Evolutionary conservation across 23 tunicate species (phyloP), one percentile per base, ranked within the genome.

Genomic region (Ciona savignyi): DNA sequence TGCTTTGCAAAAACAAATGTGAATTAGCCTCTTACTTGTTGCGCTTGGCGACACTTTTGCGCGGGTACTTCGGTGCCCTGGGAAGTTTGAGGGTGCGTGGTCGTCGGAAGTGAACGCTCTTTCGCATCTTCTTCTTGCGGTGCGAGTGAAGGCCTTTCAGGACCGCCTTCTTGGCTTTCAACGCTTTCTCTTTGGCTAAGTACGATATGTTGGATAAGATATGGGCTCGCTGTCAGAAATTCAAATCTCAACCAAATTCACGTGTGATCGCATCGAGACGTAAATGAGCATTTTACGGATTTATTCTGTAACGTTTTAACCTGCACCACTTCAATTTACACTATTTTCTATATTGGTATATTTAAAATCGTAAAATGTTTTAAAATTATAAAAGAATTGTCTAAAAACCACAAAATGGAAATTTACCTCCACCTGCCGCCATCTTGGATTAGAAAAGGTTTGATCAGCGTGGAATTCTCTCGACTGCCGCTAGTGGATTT

Each of bases 121-220:
- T 80, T 3, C 95, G 70, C 30, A 86, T 34, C 76, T 94, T 94
- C 83, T 83, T 88, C 96, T 87, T 87, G 60, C 80, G 81, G 78
- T 82, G 95, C 33, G 94, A 75, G 66, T 88, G 94, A 34, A 86
- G 85, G 25, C 99, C 99, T 70, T 94, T 94, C 6, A 87, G 33
- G 63, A 83, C 99, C 70, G 99, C 99, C 85, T 94, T 94, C 78
- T 87, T 87, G 66, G 99, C 95, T 70, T 87, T 87, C 63, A 86
- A 60, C 4, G 99, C 99, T 65, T 84, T 84, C 72, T 89, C 79
- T 66, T 79, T 83, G 19, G 92, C 92, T 79, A 70, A 32, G n/a
- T n/a, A n/a, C n/a, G n/a, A n/a, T n/a, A n/a, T n/a, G n/a, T n/a
- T n/a, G n/a, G n/a, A n/a, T n/a, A n/a, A n/a, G n/a, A n/a, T n/a